Evolutionary conservation across 2,797 vertebrate genomes (phyloP).

Genomic region (Alcedo atthis): DNA sequence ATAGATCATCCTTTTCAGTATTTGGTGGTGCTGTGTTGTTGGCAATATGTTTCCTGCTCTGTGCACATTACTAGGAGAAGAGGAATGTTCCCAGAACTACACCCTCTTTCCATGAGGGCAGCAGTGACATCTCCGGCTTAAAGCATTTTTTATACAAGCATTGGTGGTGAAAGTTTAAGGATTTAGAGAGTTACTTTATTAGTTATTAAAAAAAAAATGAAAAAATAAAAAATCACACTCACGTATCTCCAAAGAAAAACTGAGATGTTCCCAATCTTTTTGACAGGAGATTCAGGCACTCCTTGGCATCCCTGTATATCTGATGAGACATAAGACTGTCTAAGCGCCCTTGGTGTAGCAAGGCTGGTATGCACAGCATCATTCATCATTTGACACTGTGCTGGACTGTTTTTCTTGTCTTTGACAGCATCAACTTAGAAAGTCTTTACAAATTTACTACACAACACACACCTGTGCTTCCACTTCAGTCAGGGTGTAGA

Average conservation of each 20-base stretch:
- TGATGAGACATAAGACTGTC: slow-evolving; percentile 73
- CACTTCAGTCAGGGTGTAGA: slow-evolving; percentile 89
- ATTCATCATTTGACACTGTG: neutral
- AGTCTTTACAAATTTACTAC: neutral
- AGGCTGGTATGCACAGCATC: neutral
- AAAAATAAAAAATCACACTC: slow-evolving; percentile 71
- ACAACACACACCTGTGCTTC: slow-evolving; percentile 88
- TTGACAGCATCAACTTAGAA: neutral
- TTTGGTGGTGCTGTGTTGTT: neutral
- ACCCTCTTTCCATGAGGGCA: neutral
- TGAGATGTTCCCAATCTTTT: slow-evolving; percentile 89
- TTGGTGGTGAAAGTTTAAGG: neutral
- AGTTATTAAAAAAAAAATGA: neutral
- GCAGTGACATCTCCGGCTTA: neutral
- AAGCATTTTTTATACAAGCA: neutral
- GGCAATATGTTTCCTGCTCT: neutral
- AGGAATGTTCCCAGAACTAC: neutral
- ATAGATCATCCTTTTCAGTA: neutral
- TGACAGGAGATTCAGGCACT: slow-evolving; percentile 96
- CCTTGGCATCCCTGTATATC: slow-evolving; percentile 98
- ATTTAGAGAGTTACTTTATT: neutral
- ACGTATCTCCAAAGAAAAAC: slow-evolving; percentile 96
- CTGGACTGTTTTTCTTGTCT: neutral
- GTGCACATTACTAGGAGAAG: neutral
- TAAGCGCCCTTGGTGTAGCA: neutral